phyloP scores from a whole-genome alignment of 1,140 invertebrate species.

The Aphelenchoides avenae region DNA sequence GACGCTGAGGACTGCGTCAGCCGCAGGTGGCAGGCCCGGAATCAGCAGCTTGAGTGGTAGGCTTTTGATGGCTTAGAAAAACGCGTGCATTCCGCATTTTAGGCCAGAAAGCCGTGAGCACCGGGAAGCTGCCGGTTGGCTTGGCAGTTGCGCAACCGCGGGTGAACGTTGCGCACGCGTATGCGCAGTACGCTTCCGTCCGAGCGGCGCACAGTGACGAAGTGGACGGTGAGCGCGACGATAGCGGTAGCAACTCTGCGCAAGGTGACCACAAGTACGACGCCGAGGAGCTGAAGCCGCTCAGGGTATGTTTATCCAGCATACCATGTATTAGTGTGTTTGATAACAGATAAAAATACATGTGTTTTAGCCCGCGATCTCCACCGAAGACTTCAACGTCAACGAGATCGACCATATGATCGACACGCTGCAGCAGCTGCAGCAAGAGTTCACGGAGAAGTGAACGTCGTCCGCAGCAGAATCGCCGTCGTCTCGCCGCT shows the following conservation, averaged over 20 bases:
- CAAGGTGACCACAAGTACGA: conserved; percentile 5
- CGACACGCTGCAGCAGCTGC: conserved; percentile 28
- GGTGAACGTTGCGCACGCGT: conserved; percentile 16
- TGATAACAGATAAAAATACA: not conserved
- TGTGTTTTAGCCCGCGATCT: conserved; percentile 15
- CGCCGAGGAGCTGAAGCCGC: conserved; percentile 11
- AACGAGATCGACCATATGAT: conserved; percentile 37
- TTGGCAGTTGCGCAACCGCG: conserved; percentile 27
- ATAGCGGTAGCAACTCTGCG: not conserved
- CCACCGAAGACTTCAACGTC: conserved; percentile 28
- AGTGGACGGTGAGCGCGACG: not conserved
- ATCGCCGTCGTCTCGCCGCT: too few relatives aligned
- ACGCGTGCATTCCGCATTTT: not conserved
- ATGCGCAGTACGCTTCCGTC: conserved; percentile 23
- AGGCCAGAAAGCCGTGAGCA: conserved; percentile 13
- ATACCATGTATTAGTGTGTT: not conserved
- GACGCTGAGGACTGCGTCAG: conserved; percentile 20
- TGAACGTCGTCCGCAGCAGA: too few relatives aligned
- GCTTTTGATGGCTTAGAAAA: not conserved
- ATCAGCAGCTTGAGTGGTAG: not conserved
- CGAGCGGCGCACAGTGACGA: conserved; percentile 7
- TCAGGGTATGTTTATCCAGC: conserved; percentile 6
- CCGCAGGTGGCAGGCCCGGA: conserved; percentile 7
- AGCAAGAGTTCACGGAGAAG: conserved; percentile 33
- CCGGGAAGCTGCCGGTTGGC: conserved; percentile 30